Evolutionary conservation across 2,888 invertebrate species (phyloP), one percentile per base, ranked within the genome.

Genomic region (Nomada fucata): DNA sequence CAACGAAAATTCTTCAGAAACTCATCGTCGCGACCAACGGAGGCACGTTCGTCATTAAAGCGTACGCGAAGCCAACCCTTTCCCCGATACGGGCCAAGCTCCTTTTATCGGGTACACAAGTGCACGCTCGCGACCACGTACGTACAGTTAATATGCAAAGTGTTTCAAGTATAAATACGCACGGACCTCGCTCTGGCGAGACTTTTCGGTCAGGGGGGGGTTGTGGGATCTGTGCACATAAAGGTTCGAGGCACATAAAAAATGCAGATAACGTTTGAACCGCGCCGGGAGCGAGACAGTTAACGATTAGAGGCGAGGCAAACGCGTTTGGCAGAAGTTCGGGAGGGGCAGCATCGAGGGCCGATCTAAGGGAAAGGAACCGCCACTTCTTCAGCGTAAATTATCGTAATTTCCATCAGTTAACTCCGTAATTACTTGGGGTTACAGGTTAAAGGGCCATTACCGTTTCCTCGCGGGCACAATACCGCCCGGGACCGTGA

Each of bases 331-430:
- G 61, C 50, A 59, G 68, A 76, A 80, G 81, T 61, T 75, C 55
- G 55, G 60, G 42, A 52, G 74, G 76, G 68, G 61, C 55, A 61
- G 23, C 44, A 52, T 42, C 69, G 64, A 71, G 53, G 75, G 59
- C 23, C 23, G 81, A 70, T 79, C 65, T 47, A 74, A 67, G 77
- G 70, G 55, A 70, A 80, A 86, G 84, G 79, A 76, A 83, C 79
- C 83, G 80, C 77, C 83, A 86, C 88, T 89, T 90, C 87, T 90
- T 89, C 83, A 79, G 81, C 86, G 84, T 88, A 91, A 91, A 92
- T 92, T 91, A 91, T 92, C 92, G 90, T 91, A 91, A 92, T 92
- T 91, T 92, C 88, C 91, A 90, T 91, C 90, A 86, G 91, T 91
- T 92, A 91, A 91, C 89, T 90, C 88, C 84, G 89, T 91, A 91